These are phyloP conservation scores for Ips nitidus DNA, from an alignment of 1,140 invertebrate genomes.

Conservation along the genomic window DNA sequence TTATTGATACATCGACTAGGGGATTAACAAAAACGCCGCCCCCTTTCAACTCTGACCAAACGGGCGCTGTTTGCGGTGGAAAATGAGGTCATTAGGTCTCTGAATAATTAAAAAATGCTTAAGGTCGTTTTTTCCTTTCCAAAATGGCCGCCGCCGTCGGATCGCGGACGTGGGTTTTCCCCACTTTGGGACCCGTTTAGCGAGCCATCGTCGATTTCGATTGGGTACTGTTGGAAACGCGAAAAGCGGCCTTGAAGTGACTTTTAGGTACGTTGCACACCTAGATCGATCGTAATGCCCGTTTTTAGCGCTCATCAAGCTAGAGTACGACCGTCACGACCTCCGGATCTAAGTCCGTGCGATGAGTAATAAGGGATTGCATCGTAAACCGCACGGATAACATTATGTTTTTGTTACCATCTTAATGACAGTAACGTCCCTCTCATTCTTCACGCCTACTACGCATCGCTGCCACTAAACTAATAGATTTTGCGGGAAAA, in stretches of 20 bases:
- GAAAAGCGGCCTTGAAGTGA: conserved; percentile 16
- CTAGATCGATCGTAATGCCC: not conserved
- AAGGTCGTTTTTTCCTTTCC: conserved; percentile 35
- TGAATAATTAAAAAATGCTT: conserved; percentile 33
- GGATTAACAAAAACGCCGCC: too few species aligned
- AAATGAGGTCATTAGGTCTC: conserved; percentile 33
- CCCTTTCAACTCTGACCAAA: too few species aligned
- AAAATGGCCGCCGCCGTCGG: conserved; percentile 16
- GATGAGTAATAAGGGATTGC: not conserved
- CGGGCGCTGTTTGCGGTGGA: conserved; percentile 15
- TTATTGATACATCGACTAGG: too few species aligned
- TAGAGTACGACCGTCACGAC: not conserved
- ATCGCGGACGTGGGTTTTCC: conserved; percentile 19
- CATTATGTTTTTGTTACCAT: not conserved
- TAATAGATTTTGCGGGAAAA: conserved; percentile 6
- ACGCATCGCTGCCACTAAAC: conserved; percentile 8
- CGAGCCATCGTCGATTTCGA: conserved; percentile 15
- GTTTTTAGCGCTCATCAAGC: not conserved
- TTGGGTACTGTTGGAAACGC: conserved; percentile 9
- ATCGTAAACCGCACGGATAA: not conserved
- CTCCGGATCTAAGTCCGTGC: not conserved
- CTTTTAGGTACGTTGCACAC: not conserved
- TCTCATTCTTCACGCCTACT: not conserved
- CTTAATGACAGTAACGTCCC: too few species aligned
- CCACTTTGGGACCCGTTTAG: conserved; percentile 12